phyloP scores from a whole-genome alignment of 92 coral and sea anemone genomes.

The Scolanthus callimorphus region DNA sequence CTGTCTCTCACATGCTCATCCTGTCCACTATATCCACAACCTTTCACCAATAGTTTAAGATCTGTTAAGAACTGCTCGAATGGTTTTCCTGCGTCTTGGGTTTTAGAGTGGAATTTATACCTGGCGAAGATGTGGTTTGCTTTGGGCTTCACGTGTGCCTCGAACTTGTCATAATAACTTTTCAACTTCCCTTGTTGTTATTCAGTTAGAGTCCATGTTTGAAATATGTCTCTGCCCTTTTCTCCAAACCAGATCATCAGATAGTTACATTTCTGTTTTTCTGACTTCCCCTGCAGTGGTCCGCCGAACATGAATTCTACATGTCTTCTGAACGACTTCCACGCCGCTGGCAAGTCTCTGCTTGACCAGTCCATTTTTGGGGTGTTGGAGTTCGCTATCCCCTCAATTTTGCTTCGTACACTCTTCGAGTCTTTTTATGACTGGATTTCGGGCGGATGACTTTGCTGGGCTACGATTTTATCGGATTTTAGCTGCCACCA shows the following conservation, averaged over 20 bases:
- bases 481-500: neutral
- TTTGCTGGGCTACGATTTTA: neutral
- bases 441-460: neutral
- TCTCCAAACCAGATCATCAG: neutral
- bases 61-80: slow-evolving; percentile 17
- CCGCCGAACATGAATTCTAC: neutral
- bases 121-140: slow-evolving; percentile 1
- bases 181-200: neutral
- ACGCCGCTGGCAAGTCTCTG: neutral
- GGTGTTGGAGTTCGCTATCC: neutral
- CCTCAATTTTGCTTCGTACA: neutral
- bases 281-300: neutral
- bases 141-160: neutral
- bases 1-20: slow-evolving; percentile 39
- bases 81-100: slow-evolving; percentile 9
- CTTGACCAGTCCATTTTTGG: neutral
- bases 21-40: slow-evolving; percentile 21
- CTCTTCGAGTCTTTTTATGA: neutral
- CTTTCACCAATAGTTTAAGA: slow-evolving; percentile 23
- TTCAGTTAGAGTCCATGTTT: neutral
- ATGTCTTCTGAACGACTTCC: no score
- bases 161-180: neutral
- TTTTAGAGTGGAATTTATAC: neutral
- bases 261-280: neutral
- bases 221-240: neutral